Evolutionary conservation across 2,888 invertebrate species (phyloP).

Genomic region (Chelonus formosanus): DNA sequence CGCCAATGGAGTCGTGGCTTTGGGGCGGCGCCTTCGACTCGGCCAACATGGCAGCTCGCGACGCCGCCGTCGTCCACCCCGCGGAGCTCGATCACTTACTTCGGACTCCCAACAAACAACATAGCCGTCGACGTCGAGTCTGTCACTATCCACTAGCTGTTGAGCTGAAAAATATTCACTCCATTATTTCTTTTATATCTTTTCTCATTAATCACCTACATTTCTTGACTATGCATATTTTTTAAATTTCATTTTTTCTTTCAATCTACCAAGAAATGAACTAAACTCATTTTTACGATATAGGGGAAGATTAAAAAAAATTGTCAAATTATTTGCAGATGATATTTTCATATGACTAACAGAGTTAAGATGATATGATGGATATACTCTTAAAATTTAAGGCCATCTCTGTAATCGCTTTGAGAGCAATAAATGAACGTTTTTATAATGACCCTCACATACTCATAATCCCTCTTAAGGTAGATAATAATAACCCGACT

Average conservation of each 20-base stretch:
- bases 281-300: too few relatives aligned
- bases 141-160: not conserved
- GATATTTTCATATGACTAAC: too few relatives aligned
- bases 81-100: slow-evolving; percentile 38
- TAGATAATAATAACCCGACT: slow-evolving; percentile 51
- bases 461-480: slow-evolving; percentile 33
- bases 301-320: too few relatives aligned
- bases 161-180: not conserved
- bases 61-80: slow-evolving; percentile 39
- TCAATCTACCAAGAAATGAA: too few relatives aligned
- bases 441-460: slow-evolving; percentile 16
- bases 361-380: too few relatives aligned
- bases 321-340: too few relatives aligned
- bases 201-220: not conserved
- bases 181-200: not conserved
- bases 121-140: slow-evolving; percentile 30
- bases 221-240: not conserved
- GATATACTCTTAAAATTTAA: too few relatives aligned
- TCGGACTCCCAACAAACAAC: slow-evolving; percentile 30
- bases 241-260: not conserved
- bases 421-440: slow-evolving; percentile 15
- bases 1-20: slow-evolving; percentile 55
- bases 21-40: slow-evolving; percentile 60
- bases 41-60: slow-evolving; percentile 60
- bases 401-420: too few relatives aligned